phyloP scores from a whole-genome alignment of 2,797 vertebrate species.

The Microhierax caerulescens region DNA sequence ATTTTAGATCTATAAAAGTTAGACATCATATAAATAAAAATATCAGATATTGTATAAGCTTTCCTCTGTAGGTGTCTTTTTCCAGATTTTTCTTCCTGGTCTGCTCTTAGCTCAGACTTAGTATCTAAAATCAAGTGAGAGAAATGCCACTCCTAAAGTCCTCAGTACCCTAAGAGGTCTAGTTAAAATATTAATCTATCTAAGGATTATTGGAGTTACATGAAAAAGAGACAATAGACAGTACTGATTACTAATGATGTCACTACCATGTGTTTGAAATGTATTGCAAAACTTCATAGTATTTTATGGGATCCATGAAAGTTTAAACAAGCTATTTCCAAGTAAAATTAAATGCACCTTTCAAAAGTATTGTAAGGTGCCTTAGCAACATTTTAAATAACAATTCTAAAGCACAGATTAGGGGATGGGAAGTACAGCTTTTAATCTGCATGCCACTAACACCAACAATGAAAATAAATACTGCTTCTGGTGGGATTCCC shows the following conservation, averaged over 20 bases:
- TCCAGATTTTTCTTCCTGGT: not conserved
- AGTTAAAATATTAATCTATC: not conserved
- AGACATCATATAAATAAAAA: not conserved
- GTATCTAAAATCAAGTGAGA: not conserved
- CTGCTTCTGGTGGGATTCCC: not conserved
- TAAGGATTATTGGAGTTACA: not conserved
- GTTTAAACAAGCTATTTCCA: not conserved
- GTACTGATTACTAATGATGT: not conserved
- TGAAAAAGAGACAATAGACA: not conserved
- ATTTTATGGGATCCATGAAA: not conserved
- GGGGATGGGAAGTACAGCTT: not conserved
- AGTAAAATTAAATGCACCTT: not conserved
- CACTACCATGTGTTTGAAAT: not conserved
- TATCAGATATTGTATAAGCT: not conserved
- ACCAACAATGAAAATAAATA: not conserved
- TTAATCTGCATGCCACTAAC: not conserved
- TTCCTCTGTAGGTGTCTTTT: not conserved
- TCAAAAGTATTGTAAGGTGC: not conserved
- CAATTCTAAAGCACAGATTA: not conserved
- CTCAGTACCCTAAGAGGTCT: not conserved
- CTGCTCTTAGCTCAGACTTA: not conserved
- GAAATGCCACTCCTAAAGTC: not conserved
- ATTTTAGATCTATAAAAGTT: not conserved
- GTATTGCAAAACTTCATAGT: not conserved
- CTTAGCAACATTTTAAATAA: not conserved